These are phyloP conservation scores for Lipophrys pholis DNA, from an alignment of 2,113 vertebrate genomes.

Conservation along the genomic window DNA sequence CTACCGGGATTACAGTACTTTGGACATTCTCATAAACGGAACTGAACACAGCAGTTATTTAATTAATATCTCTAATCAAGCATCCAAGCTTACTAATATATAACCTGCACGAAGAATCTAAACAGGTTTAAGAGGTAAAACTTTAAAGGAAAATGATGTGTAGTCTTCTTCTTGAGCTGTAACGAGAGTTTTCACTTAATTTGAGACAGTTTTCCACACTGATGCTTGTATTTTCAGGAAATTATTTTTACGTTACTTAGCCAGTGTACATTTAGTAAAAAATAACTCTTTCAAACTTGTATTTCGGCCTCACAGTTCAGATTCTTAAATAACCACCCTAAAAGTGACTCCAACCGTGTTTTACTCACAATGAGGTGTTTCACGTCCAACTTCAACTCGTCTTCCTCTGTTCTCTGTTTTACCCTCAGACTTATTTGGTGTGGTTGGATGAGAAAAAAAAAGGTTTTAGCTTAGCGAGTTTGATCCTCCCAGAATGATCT, in stretches of 20 bases:
- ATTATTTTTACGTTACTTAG: slow-evolving; percentile 3
- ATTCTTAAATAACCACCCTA: background rate
- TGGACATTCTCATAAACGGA: too few species aligned
- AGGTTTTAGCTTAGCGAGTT: background rate
- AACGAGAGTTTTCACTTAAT: background rate
- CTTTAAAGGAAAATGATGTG: slow-evolving; percentile 10
- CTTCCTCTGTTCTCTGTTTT: slow-evolving; percentile 65
- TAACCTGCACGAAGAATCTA: slow-evolving; percentile 52
- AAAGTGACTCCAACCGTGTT: too few species aligned
- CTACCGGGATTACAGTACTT: slow-evolving; percentile 1
- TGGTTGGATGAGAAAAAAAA: slow-evolving; percentile 11
- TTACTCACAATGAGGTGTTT: background rate
- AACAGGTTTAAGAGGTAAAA: background rate
- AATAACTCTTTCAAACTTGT: background rate
- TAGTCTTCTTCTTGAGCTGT: slow-evolving; percentile 1
- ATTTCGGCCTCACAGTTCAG: background rate
- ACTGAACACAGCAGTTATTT: background rate
- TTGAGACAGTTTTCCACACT: slow-evolving; percentile 1
- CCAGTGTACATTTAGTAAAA: background rate
- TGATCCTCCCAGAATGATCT: slow-evolving; percentile 12
- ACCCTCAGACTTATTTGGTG: slow-evolving; percentile 41
- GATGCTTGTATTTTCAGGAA: slow-evolving; percentile 15
- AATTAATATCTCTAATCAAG: slow-evolving; percentile 53
- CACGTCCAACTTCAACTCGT: slow-evolving; percentile 4
- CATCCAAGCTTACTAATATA: slow-evolving; percentile 56